phyloP scores from a whole-genome alignment of 2,113 vertebrate genomes.

The Rhegmatorhina hoffmannsi region DNA sequence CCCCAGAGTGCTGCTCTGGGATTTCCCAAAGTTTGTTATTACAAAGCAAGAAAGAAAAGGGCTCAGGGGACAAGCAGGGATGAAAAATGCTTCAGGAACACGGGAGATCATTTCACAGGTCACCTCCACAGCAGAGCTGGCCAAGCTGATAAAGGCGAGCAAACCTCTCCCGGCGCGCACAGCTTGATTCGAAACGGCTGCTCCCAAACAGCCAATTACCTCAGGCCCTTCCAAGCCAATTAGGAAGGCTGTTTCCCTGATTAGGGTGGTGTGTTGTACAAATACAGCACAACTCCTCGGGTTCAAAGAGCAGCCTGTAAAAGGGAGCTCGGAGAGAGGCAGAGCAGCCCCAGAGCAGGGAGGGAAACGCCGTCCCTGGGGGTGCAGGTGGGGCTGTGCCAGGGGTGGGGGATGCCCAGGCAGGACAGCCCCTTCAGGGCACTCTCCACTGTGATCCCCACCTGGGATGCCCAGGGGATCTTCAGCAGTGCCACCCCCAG shows the following conservation, averaged over 20 bases:
- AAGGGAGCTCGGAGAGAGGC: not conserved
- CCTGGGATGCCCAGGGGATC: not conserved
- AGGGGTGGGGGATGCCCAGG: not conserved
- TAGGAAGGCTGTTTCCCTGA: constrained; percentile 37
- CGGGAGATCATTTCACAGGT: constrained; percentile 2
- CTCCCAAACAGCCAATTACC: constrained; percentile 45
- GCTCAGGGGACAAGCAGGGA: constrained; percentile 2
- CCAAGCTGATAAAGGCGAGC: constrained; percentile 52
- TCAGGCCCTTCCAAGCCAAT: constrained; percentile 6
- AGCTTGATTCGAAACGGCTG: constrained; percentile 37
- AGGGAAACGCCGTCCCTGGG: rapidly evolving
- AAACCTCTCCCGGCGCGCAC: not conserved
- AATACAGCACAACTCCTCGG: constrained; percentile 14
- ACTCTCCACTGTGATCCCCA: not conserved
- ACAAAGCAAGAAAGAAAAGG: not conserved
- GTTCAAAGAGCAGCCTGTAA: constrained; percentile 41
- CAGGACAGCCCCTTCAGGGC: not conserved
- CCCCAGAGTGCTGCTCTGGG: not conserved
- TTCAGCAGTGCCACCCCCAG: not conserved
- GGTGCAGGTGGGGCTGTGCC: not conserved
- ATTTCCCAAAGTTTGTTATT: not conserved
- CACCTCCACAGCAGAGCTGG: not conserved
- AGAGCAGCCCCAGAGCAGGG: not conserved
- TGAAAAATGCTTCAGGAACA: constrained; percentile 23
- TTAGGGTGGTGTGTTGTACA: not conserved